These are phyloP conservation scores for Oncopodura yosiiana DNA, from an alignment of 1,140 invertebrate species.

Conservation along the genomic window DNA sequence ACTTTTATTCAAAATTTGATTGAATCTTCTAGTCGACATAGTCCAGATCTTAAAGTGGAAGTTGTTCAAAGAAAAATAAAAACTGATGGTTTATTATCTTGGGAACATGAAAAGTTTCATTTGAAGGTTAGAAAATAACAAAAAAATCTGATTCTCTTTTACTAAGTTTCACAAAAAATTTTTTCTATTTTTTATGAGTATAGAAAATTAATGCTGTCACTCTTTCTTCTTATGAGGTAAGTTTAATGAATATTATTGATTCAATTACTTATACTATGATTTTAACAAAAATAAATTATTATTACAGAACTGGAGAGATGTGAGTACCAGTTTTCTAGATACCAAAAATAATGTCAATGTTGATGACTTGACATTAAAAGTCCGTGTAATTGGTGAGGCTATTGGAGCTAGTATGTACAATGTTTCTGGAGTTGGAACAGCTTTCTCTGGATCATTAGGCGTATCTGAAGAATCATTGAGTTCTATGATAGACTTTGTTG, in stretches of 20 bases:
- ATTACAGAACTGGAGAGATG: slow-evolving; percentile 1
- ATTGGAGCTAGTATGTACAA: slow-evolving; percentile 79
- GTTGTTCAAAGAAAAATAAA: slow-evolving; percentile 95
- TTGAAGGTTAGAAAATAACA: too few relatives aligned
- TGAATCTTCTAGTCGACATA: slow-evolving; percentile 44
- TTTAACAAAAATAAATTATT: background rate
- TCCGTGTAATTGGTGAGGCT: slow-evolving; percentile 67
- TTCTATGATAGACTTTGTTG: slow-evolving; percentile 62
- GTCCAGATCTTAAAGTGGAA: slow-evolving; percentile 52
- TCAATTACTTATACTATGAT: background rate
- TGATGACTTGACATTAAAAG: slow-evolving; percentile 55
- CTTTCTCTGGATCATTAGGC: slow-evolving; percentile 38
- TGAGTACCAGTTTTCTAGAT: slow-evolving; percentile 51
- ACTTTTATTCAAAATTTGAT: slow-evolving; percentile 57
- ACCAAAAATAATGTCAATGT: slow-evolving; percentile 49
- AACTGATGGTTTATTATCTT: slow-evolving; percentile 81
- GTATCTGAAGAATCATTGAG: slow-evolving; percentile 60
- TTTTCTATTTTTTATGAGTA: too few relatives aligned
- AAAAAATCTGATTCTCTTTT: too few relatives aligned
- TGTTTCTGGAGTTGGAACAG: slow-evolving; percentile 46
- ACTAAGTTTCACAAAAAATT: too few relatives aligned
- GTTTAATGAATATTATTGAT: background rate
- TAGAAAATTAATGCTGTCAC: slow-evolving; percentile 82
- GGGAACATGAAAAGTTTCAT: slow-evolving; percentile 96
- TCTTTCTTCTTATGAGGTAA: slow-evolving; percentile 61